phyloP scores from a whole-genome alignment of 2,113 vertebrate species.

The Psettodes erumei region DNA sequence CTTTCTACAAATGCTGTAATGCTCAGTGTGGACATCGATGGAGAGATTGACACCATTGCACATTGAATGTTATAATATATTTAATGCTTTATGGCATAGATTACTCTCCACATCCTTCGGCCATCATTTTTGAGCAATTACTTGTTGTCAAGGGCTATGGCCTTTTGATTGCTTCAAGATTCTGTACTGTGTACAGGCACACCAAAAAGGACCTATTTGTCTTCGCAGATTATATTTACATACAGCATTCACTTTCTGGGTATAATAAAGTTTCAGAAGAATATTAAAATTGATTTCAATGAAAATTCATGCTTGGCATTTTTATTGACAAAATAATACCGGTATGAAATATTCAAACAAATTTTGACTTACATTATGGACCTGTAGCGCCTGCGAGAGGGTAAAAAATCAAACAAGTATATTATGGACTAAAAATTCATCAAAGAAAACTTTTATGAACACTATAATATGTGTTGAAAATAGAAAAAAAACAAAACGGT shows the following conservation, averaged over 20 bases:
- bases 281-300: conserved; percentile 38
- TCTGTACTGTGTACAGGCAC: not conserved
- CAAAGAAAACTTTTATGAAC: too few relatives aligned
- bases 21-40: conserved; percentile 92
- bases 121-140: not conserved
- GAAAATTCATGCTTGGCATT: conserved; percentile 52
- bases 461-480: too few relatives aligned
- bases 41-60: conserved; percentile 85
- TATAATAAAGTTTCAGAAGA: not conserved
- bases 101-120: not conserved
- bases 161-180: not conserved
- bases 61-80: not conserved
- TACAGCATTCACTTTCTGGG: not conserved
- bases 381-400: too few relatives aligned
- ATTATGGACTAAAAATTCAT: too few relatives aligned
- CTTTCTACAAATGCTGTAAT: conserved; percentile 98
- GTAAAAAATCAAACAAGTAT: too few relatives aligned
- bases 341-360: conserved; percentile 76
- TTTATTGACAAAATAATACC: conserved; percentile 84
- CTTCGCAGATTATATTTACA: not conserved
- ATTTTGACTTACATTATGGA: conserved; percentile 66
- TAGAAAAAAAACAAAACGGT: too few relatives aligned
- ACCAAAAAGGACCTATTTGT: not conserved
- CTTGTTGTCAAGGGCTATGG: too few relatives aligned
- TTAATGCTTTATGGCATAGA: not conserved